These are phyloP conservation scores for Diplazon laetatorius DNA, from an alignment of 2,888 invertebrate species.

Conservation along the genomic window DNA sequence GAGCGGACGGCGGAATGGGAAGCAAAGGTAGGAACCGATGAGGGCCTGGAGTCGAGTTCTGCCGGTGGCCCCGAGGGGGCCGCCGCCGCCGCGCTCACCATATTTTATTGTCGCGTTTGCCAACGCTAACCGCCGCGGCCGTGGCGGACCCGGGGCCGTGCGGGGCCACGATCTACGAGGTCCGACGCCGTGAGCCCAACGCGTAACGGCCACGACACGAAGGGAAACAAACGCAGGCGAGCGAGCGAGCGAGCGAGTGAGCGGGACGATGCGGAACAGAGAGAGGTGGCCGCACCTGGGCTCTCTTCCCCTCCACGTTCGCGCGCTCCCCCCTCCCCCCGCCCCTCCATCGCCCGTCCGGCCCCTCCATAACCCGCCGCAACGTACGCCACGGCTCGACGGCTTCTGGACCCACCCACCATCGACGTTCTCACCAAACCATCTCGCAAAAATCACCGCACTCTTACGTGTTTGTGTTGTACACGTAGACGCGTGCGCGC, in stretches of 20 bases:
- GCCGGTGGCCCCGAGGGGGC: slow-evolving; percentile 71
- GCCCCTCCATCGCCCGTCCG: slow-evolving; percentile 17
- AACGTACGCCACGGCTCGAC: slow-evolving; percentile 72
- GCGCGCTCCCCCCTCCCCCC: slow-evolving; percentile 42
- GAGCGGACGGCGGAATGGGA: slow-evolving; percentile 25
- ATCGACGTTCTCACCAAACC: slow-evolving; percentile 75
- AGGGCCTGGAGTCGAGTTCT: slow-evolving; percentile 69
- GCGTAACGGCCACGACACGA: slow-evolving; percentile 59
- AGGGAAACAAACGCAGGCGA: slow-evolving; percentile 59
- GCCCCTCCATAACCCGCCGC: slow-evolving; percentile 65
- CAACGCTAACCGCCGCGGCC: slow-evolving; percentile 79
- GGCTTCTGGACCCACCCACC: slow-evolving; percentile 80
- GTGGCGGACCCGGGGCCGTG: slow-evolving; percentile 53
- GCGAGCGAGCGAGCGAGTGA: slow-evolving; percentile 46
- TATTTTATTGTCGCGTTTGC: slow-evolving; percentile 81
- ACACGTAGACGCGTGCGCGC: not conserved
- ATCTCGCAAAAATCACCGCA: slow-evolving; percentile 81
- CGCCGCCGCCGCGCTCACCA: slow-evolving; percentile 74
- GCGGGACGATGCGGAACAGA: too few species aligned
- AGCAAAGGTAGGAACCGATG: slow-evolving; percentile 52
- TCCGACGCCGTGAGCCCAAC: slow-evolving; percentile 55
- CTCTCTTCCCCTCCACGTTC: slow-evolving; percentile 44
- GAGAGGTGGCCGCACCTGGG: slow-evolving; percentile 77
- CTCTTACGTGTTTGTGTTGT: slow-evolving; percentile 46
- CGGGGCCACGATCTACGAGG: slow-evolving; percentile 60